Evolutionary conservation across 1,140 invertebrate genomes (phyloP).

Genomic region (Drosophila yakuba): DNA sequence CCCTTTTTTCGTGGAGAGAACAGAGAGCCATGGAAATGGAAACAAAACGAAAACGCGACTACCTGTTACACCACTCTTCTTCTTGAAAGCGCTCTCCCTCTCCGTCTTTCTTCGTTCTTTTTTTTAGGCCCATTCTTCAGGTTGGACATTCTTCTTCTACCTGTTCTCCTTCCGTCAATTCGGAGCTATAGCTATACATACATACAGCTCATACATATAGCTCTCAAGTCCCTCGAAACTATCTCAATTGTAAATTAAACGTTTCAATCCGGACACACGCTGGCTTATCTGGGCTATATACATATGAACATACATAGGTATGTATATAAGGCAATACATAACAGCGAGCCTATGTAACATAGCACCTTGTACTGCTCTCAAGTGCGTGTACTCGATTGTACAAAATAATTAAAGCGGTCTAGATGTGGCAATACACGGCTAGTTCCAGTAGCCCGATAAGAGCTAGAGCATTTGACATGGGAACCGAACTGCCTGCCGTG

Average conservation of each 20-base stretch:
- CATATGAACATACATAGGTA: background rate
- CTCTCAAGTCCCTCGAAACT: conserved; percentile 12
- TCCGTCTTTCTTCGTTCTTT: background rate
- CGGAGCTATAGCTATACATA: conserved; percentile 1
- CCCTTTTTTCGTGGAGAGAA: conserved; percentile 8
- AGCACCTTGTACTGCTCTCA: conserved; percentile 7
- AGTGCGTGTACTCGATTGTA: conserved; percentile 38
- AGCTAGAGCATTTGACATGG: conserved; percentile 2
- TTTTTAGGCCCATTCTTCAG: conserved; percentile 7
- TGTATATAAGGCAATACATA: background rate
- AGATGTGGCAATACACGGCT: conserved; percentile 23
- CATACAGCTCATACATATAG: background rate
- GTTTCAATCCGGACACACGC: conserved; percentile 24
- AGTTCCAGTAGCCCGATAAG: conserved; percentile 37
- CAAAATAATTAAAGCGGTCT: conserved; percentile 36
- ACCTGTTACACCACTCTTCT: conserved; percentile 69
- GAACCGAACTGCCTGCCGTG: background rate
- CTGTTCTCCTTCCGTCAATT: conserved; percentile 39
- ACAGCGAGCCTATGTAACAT: background rate
- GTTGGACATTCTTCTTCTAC: conserved; percentile 27
- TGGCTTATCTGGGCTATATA: conserved; percentile 22
- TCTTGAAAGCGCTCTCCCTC: conserved; percentile 7
- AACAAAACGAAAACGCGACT: conserved; percentile 32
- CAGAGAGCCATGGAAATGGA: conserved; percentile 3
- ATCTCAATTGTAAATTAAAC: conserved; percentile 51